Conservation (phyloP, 2,888 invertebrate genomes). For the Drosophila nr. perissopoda region DNA sequence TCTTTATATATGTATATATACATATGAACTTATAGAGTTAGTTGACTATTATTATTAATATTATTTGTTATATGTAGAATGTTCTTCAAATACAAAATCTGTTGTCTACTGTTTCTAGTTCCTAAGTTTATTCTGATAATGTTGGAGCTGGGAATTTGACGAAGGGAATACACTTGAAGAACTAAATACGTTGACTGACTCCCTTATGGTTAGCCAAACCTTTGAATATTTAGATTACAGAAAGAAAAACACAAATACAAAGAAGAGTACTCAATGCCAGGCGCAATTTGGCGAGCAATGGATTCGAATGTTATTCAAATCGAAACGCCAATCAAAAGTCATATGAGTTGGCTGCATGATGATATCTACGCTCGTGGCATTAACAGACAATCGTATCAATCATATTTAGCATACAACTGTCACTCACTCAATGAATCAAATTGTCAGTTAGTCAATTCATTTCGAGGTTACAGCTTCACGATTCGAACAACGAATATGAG, state of each 20-base stretch:
- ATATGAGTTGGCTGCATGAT: conserved; percentile 34
- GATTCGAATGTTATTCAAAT: conserved; percentile 40
- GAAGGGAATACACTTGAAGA: conserved; percentile 14
- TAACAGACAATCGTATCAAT: conserved; percentile 67
- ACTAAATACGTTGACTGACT: background rate
- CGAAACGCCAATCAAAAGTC: conserved; percentile 44
- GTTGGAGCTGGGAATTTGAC: conserved; percentile 1
- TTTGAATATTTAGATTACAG: conserved; percentile 2
- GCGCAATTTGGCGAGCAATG: conserved; percentile 5
- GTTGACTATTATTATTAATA: background rate
- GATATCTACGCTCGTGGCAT: conserved; percentile 49
- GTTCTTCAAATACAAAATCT: background rate
- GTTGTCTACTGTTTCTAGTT: background rate
- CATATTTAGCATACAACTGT: conserved; percentile 78
- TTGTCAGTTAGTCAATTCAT: conserved; percentile 39
- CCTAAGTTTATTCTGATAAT: background rate
- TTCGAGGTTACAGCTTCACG: conserved; percentile 7
- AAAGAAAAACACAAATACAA: background rate
- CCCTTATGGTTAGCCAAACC: background rate
- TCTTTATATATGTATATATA: too few relatives aligned
- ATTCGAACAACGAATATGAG: background rate
- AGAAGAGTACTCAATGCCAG: conserved; percentile 32
- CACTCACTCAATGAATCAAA: conserved; percentile 46
- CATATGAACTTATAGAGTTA: background rate
- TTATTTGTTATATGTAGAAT: background rate